Percentiles rank a stretch among this genome's conserved stretches.
phyloP scores from a whole-genome alignment of 2,888 invertebrate species.

The Phrixothrix hirtus region DNA sequence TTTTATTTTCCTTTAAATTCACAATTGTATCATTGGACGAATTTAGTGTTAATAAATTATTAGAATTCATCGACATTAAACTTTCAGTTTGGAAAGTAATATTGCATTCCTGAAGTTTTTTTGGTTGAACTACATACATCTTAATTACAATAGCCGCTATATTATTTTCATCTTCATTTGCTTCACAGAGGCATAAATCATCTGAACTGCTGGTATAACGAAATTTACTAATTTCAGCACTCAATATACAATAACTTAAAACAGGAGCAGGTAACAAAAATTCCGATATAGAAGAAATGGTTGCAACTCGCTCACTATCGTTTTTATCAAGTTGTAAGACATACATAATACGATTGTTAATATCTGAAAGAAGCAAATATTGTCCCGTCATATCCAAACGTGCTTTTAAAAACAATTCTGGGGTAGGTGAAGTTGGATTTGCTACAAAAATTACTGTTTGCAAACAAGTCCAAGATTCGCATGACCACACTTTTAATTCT shows the following conservation, averaged over 20 bases:
- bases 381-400: slow-evolving; percentile 83
- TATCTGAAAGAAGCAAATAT: slow-evolving; percentile 86
- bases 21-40: slow-evolving; percentile 19
- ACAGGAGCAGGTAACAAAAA: slow-evolving; percentile 86
- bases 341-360: slow-evolving; percentile 81
- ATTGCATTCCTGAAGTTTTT: slow-evolving; percentile 76
- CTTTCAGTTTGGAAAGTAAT: slow-evolving; percentile 50
- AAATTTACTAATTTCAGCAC: slow-evolving; percentile 66
- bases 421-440: slow-evolving; percentile 52
- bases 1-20: slow-evolving; percentile 30
- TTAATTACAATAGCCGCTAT: slow-evolving; percentile 58
- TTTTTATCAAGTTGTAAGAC: slow-evolving; percentile 74
- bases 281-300: slow-evolving; percentile 78
- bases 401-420: slow-evolving; percentile 67
- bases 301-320: slow-evolving; percentile 64
- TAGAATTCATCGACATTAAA: slow-evolving; percentile 32
- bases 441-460: slow-evolving; percentile 78
- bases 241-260: slow-evolving; percentile 85
- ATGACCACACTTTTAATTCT: slow-evolving; percentile 91
- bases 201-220: slow-evolving; percentile 58
- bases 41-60: slow-evolving; percentile 30
- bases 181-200: slow-evolving; percentile 61
- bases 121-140: slow-evolving; percentile 84
- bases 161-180: slow-evolving; percentile 62
- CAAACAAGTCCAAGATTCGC: slow-evolving; percentile 92